Evolutionary conservation across 2,797 vertebrate species (phyloP).

Genomic region (Ctenosaura bakeri): DNA sequence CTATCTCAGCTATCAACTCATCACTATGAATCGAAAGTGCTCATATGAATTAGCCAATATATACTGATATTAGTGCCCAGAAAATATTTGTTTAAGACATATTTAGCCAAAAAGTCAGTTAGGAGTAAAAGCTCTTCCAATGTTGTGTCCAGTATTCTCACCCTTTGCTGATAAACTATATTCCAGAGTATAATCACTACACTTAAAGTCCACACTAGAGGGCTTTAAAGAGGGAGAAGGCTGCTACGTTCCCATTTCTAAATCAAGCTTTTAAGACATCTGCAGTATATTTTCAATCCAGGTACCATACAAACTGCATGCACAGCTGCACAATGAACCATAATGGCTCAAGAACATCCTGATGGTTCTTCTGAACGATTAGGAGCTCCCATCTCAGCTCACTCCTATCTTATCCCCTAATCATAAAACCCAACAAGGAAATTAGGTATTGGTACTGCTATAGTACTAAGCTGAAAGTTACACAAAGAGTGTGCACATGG

Average conservation of each 20-base stretch:
- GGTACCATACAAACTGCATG: not conserved
- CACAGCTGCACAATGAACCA: not conserved
- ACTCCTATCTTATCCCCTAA: not conserved
- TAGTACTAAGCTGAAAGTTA: not conserved
- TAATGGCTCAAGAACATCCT: not conserved
- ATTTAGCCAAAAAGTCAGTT: conserved; percentile 5
- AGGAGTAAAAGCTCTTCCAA: not conserved
- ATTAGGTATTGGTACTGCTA: not conserved
- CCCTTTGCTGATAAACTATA: conserved; percentile 11
- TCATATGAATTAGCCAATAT: not conserved
- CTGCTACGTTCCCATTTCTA: fast-evolving
- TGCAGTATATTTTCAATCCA: not conserved
- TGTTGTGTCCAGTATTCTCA: conserved; percentile 3
- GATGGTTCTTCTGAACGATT: not conserved
- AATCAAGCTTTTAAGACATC: conserved; percentile 52
- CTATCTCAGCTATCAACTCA: not conserved
- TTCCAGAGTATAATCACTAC: conserved; percentile 15
- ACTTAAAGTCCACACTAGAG: conserved; percentile 2
- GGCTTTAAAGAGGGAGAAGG: conserved; percentile 8
- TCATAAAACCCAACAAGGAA: conserved; percentile 21
- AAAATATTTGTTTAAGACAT: not conserved
- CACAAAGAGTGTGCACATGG: not conserved
- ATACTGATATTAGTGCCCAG: fast-evolving
- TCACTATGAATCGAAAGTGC: not conserved
- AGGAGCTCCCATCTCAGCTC: not conserved